Percentiles rank a stretch among this genome's conserved stretches.
Conservation (phyloP, 92 coral and sea anemone genomes). For the Pocillopora meandrina region DNA sequence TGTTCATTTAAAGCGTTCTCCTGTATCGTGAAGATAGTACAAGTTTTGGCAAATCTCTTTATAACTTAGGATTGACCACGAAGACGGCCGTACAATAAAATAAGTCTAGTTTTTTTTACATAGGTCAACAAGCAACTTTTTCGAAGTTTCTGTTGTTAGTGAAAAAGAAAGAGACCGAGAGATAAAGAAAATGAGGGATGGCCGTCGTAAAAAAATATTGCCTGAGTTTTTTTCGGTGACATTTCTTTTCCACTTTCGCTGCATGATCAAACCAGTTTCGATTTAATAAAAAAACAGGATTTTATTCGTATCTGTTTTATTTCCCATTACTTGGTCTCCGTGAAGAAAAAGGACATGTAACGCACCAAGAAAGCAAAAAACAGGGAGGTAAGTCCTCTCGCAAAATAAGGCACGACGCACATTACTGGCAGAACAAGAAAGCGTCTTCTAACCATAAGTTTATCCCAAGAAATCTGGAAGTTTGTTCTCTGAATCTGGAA, state of each 20-base stretch:
- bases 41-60: too few species aligned
- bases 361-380: slow-evolving; percentile 80
- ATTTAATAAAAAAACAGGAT: not conserved
- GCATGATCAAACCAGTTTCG: not conserved
- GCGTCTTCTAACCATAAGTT: slow-evolving; percentile 32
- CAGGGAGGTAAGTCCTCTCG: slow-evolving; percentile 79
- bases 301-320: slow-evolving; percentile 31
- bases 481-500: not conserved
- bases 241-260: not conserved
- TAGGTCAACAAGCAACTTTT: too few species aligned
- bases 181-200: too few species aligned
- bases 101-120: too few species aligned
- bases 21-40: too few species aligned
- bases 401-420: not conserved
- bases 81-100: too few species aligned
- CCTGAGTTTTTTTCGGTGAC: not conserved
- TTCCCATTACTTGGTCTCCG: slow-evolving; percentile 37
- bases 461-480: slow-evolving; percentile 6
- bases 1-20: not conserved
- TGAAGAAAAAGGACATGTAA: slow-evolving; percentile 76
- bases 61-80: too few species aligned
- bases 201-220: too few species aligned
- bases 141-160: too few species aligned
- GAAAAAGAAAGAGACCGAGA: too few species aligned
- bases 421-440: slow-evolving; percentile 20